Conservation (phyloP, 2,888 invertebrate genomes). For the Platypus cylindrus region DNA sequence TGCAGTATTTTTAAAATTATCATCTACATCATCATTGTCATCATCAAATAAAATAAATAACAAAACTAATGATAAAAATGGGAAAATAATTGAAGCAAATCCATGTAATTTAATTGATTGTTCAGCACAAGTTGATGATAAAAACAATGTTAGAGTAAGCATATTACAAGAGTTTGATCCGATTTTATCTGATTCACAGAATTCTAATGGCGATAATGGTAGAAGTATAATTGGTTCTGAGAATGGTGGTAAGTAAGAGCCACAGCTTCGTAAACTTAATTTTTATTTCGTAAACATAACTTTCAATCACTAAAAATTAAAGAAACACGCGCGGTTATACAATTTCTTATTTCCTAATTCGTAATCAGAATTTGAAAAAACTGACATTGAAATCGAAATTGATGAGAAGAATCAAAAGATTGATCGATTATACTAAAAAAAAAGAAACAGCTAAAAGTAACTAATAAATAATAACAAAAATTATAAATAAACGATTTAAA, state of each 20-base stretch:
- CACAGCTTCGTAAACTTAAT: too few relatives aligned
- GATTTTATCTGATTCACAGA: conserved; percentile 49
- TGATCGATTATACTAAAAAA: too few relatives aligned
- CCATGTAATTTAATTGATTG: conserved; percentile 43
- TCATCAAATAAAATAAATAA: conserved; percentile 5
- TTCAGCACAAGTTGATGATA: conserved; percentile 39
- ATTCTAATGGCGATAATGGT: conserved; percentile 15
- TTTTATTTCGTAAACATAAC: too few relatives aligned
- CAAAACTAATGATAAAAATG: conserved; percentile 9
- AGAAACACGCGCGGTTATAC: too few relatives aligned
- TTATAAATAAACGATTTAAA: too few relatives aligned
- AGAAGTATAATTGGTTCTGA: conserved; percentile 32
- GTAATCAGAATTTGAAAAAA: too few relatives aligned
- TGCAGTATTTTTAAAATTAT: conserved; percentile 11
- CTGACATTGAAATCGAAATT: too few relatives aligned
- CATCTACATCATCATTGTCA: conserved; percentile 4
- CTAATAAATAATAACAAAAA: too few relatives aligned
- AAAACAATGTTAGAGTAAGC: conserved; percentile 46
- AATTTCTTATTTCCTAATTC: too few relatives aligned
- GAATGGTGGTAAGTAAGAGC: conserved; percentile 42
- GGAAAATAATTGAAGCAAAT: conserved; percentile 8
- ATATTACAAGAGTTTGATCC: conserved; percentile 84
- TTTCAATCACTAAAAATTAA: too few relatives aligned
- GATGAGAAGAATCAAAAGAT: too few relatives aligned
- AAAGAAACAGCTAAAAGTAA: too few relatives aligned